These are phyloP conservation scores for Bolinopsis microptera DNA, from an alignment of 37 sponge, comb jelly and placozoan genomes.

Conservation along the genomic window DNA sequence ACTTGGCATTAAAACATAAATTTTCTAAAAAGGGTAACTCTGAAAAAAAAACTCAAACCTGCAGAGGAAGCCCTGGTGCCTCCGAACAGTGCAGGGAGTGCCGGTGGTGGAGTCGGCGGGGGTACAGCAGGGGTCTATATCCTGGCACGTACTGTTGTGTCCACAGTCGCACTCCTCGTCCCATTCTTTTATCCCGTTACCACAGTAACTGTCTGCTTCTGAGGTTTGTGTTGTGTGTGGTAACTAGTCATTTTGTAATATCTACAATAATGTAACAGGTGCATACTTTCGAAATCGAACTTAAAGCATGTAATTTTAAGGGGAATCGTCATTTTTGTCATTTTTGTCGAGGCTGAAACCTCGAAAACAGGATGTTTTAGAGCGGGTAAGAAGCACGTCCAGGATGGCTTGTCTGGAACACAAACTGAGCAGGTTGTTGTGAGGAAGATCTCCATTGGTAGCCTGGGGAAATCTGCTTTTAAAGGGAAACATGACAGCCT, in stretches of 20 bases:
- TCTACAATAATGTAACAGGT: no score
- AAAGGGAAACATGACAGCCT: no score
- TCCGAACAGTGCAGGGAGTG: neutral
- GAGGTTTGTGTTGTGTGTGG: no score
- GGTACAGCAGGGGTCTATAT: neutral
- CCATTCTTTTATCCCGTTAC: slow-evolving; percentile 13
- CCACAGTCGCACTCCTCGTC: slow-evolving; percentile 40
- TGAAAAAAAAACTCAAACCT: neutral
- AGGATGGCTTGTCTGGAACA: slow-evolving; percentile 70
- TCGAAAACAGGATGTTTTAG: neutral
- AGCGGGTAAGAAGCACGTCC: neutral
- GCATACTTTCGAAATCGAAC: no score
- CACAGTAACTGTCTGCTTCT: slow-evolving; percentile 6
- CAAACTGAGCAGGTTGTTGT: slow-evolving; percentile 80
- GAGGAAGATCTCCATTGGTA: slow-evolving; percentile 71
- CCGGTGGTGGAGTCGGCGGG: neutral
- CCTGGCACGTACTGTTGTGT: neutral
- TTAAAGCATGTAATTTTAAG: no score
- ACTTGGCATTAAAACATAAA: no score
- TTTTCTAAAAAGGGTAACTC: no score
- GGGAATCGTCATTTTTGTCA: no score
- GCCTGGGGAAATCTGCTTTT: slow-evolving; percentile 68
- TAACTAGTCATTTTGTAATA: no score
- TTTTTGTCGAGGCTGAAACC: neutral
- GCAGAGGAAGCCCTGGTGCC: neutral